These are phyloP conservation scores for Dallia pectoralis DNA, from an alignment of 2,797 vertebrate species.

Conservation along the genomic window DNA sequence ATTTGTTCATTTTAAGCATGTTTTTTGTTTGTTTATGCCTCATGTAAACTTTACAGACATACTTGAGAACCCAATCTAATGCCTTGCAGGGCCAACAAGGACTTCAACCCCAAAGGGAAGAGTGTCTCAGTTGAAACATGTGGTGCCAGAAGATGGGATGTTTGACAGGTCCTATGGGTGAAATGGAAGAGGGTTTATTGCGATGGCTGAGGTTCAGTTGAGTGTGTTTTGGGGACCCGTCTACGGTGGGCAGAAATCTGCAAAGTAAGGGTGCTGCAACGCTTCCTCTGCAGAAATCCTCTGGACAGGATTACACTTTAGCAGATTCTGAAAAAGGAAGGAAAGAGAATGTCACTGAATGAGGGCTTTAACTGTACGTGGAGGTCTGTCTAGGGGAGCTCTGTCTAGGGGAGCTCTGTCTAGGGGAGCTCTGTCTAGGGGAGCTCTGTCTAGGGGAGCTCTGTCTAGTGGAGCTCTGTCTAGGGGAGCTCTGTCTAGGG, in stretches of 20 bases:
- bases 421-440: too few relatives aligned
- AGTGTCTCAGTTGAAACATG: slow-evolving; percentile 34
- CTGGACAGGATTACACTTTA: slow-evolving; percentile 91
- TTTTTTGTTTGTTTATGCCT: slow-evolving; percentile 22
- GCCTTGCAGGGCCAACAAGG: slow-evolving; percentile 38
- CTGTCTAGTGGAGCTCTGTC: too few relatives aligned
- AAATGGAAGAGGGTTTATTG: slow-evolving; percentile 56
- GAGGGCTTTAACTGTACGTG: not conserved
- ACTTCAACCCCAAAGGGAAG: slow-evolving; percentile 46
- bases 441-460: too few relatives aligned
- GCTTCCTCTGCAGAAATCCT: slow-evolving; percentile 89
- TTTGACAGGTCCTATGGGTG: slow-evolving; percentile 44
- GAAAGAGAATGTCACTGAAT: slow-evolving; percentile 22
- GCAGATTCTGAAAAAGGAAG: slow-evolving; percentile 79
- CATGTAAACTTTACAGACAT: slow-evolving; percentile 40
- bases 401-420: too few relatives aligned
- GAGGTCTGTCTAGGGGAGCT: too few relatives aligned
- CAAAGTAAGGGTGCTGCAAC: slow-evolving; percentile 87
- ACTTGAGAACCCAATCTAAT: slow-evolving; percentile 45
- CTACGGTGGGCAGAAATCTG: slow-evolving; percentile 81
- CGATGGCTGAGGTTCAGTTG: slow-evolving; percentile 33
- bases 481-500: too few relatives aligned
- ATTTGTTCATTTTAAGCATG: slow-evolving; percentile 33
- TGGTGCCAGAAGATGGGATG: slow-evolving; percentile 37
- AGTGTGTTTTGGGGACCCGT: slow-evolving; percentile 46